Evolutionary conservation across 2,113 vertebrate genomes (phyloP), one percentile per base, ranked within the genome.

Genomic region (Halcyon malimbica): DNA sequence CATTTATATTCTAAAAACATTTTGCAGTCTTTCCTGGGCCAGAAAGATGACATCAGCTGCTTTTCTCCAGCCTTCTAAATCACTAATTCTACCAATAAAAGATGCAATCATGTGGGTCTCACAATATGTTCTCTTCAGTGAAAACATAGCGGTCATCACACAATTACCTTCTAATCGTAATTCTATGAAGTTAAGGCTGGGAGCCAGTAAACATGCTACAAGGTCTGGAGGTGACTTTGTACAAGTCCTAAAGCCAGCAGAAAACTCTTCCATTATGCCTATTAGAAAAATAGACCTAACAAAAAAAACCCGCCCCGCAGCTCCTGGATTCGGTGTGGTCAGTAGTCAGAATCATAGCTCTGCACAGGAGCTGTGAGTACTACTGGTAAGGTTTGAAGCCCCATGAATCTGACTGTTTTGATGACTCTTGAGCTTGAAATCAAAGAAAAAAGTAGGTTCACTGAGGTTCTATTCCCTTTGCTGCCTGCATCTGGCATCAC

Each of bases 1-100:
- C 23, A 69, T 76, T 82, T 73, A 79, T 23, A 9, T 48, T 81
- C 76, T 83, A 67, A 17, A 92, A 93, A 75, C 89, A 87, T 79
- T 95, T 89, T 90, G 70, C 56, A 75, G 35, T 46, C 42, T 83
- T 15, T 89, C 42, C 56, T 73, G 16, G 75, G 48, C 63, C 78
- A 83, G 54, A 74, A 92, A 79, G 21, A 79, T 69, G 39, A 73
- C 14, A 75, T 60, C 76, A 81, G 26, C n/a, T 87, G 35, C 60
- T 78, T 89, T 81, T 54, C 35, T 75, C 14, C 39, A 79, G 73
- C 6, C 29, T 90, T 89, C 28, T 75, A 79, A 84, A 68, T 81
- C 46, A 60, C 11, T 46, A 67, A 90, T 68, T 71, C 63, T 53
- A 81, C 11, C 16, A 75, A 76, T 41, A 62, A 90, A 74, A 70